Base-by-base conservation (phyloP, 1,140 invertebrate species). In the Berghia stephanieae region DNA sequence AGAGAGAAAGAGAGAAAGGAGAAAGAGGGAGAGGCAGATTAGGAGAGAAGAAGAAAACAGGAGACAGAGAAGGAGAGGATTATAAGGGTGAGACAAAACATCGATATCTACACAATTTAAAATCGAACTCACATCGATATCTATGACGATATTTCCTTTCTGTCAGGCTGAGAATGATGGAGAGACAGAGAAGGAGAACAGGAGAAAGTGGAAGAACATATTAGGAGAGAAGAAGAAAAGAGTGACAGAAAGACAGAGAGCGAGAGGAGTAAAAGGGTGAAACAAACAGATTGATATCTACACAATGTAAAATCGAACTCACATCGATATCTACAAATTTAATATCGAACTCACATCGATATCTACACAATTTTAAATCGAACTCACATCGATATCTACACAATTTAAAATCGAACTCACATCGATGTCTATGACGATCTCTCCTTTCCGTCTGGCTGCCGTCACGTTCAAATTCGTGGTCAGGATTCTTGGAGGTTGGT, bases 311-410 rank as follows among this genome's bases (percentile, higher is more conserved):
- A 27, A 0, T 2, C 1, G 24, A 31, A 16, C 57, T 24, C 57
- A 63, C 70, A 52, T 57, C 34, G n/a, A 73, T 52, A 21, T 40
- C 42, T 27, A 75, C 49, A 24, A 75, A n/a, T n/a, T n/a, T n/a
- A n/a, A n/a, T n/a, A n/a, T n/a, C n/a, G n/a, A 24, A 27, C 1
- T 63, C 57, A 13, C n/a, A n/a, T n/a, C n/a, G n/a, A n/a, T n/a
- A n/a, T n/a, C n/a, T n/a, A n/a, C n/a, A n/a, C n/a, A n/a, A n/a
- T n/a, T n/a, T 34, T 63, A 24, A 27, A 0, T 2, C 1, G 24
- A 24, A 27, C 1, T 63, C 57, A 13, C n/a, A 13, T 24, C n/a
- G 8, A 13, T 63, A 24, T 63, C 57, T 2, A 13, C n/a, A n/a
- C n/a, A n/a, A n/a, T n/a, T 63, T 27, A 16, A 63, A 24, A 63